Conservation (phyloP, 2,797 vertebrate genomes). For the Acanthopagrus latus region DNA sequence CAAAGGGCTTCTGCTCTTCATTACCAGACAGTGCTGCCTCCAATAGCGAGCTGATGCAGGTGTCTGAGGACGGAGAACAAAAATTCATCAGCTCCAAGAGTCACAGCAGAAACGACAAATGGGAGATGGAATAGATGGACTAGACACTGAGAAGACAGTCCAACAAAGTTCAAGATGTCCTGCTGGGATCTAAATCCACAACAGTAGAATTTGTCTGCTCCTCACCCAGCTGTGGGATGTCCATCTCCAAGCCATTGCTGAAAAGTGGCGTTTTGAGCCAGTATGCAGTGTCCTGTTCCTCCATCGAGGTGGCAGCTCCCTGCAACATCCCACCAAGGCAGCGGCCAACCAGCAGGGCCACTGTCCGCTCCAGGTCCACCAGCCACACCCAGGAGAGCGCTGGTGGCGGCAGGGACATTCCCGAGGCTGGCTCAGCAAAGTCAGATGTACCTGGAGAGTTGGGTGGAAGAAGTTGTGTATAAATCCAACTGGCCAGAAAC, state of each 20-base stretch:
- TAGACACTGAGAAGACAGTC: neutral
- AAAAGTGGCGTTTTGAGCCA: constrained; percentile 97
- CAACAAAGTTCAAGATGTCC: neutral
- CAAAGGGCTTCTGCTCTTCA: constrained; percentile 97
- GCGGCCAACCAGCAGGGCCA: constrained; percentile 93
- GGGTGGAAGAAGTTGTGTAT: neutral
- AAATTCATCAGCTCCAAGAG: constrained; percentile 14
- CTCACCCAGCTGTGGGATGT: constrained; percentile 92
- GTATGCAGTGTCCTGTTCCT: constrained; percentile 95
- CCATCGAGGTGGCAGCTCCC: constrained; percentile 90
- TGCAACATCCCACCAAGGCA: constrained; percentile 98
- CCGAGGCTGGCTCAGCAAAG: constrained; percentile 88
- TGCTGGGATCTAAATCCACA: neutral
- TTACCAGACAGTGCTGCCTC: constrained; percentile 96
- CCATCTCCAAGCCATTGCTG: constrained; percentile 95
- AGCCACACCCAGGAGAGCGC: constrained; percentile 97
- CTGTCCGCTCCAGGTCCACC: constrained; percentile 95
- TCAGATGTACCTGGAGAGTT: constrained; percentile 89
- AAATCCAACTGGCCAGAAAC: neutral
- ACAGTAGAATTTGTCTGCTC: neutral
- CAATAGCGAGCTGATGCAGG: constrained; percentile 93
- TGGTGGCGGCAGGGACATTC: constrained; percentile 86
- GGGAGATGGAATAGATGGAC: neutral
- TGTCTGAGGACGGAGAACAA: constrained; percentile 80
- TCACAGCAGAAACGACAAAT: neutral